These are phyloP conservation scores for Eudyptes chrysolophus DNA, from an alignment of 2,113 vertebrate species.

Conservation along the genomic window DNA sequence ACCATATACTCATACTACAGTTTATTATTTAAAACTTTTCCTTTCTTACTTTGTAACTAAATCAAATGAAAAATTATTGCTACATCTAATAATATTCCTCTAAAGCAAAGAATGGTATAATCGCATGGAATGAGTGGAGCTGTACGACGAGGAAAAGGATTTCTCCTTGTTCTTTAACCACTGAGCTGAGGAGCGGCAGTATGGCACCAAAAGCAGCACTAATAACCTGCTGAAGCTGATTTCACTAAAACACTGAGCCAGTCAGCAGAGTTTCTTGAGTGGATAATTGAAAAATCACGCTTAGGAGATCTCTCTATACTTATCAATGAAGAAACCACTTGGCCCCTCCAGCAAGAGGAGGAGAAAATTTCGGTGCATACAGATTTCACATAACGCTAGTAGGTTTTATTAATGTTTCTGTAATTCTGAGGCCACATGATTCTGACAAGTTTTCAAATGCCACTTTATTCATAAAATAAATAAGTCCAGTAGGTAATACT, in stretches of 20 bases:
- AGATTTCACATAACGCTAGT: not conserved
- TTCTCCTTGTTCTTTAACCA: not conserved
- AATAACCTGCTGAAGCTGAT: not conserved
- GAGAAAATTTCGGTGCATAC: not conserved
- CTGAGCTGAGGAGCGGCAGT: not conserved
- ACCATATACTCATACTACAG: not conserved
- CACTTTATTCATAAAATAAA: not conserved
- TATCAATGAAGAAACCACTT: not conserved
- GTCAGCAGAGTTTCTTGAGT: not conserved
- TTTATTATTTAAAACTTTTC: not conserved
- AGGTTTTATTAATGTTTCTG: not conserved
- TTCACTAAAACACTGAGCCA: not conserved
- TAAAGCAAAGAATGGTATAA: not conserved
- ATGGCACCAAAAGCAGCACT: not conserved
- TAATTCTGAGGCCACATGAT: not conserved
- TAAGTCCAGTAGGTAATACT: not conserved
- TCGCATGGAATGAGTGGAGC: not conserved
- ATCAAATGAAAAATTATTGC: not conserved
- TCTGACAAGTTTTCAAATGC: not conserved
- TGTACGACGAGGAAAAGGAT: fast-evolving
- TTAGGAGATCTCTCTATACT: not conserved
- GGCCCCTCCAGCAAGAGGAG: not conserved
- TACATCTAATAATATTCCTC: not conserved
- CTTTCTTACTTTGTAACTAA: not conserved
- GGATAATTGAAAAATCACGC: not conserved